Conservation (phyloP, 2,113 vertebrate species). For the Plestiodon gilberti region DNA sequence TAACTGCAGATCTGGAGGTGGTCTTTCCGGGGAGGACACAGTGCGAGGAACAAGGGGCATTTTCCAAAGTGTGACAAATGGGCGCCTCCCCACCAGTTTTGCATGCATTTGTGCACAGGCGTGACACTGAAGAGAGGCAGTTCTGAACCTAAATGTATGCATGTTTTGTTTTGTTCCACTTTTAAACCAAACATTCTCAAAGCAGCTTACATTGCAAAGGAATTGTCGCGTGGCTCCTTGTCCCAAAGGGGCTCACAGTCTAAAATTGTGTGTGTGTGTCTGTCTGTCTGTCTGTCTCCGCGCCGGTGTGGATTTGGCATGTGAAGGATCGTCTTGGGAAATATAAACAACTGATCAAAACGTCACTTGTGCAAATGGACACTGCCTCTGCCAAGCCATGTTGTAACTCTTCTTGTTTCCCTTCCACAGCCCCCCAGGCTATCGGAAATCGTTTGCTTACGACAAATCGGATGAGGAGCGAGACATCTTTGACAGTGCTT, state of each 20-base stretch:
- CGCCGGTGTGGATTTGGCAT: too few relatives aligned
- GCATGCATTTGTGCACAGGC: background rate
- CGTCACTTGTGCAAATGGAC: background rate
- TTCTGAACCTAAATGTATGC: too few relatives aligned
- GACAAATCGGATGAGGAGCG: conserved; percentile 89
- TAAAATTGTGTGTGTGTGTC: background rate
- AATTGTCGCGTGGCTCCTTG: too few relatives aligned
- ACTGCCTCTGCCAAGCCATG: background rate
- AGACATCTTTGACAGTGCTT: conserved; percentile 69
- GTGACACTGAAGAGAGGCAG: background rate
- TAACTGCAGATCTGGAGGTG: background rate
- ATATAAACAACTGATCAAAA: background rate
- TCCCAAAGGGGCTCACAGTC: too few relatives aligned
- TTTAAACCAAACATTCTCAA: too few relatives aligned
- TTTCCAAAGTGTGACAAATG: too few relatives aligned
- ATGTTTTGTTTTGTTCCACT: background rate
- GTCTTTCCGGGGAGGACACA: background rate
- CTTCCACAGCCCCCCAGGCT: conserved; percentile 80
- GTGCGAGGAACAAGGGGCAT: background rate
- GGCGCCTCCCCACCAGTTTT: too few relatives aligned
- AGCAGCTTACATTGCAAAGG: too few relatives aligned
- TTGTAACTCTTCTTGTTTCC: conserved; percentile 35
- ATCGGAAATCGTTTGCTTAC: conserved; percentile 78
- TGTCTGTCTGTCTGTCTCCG: background rate
- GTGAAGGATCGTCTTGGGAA: background rate